Evolutionary conservation across 2,113 vertebrate genomes (phyloP), one percentile per base, ranked within the genome.

Genomic region (Phalacrocorax carbo): DNA sequence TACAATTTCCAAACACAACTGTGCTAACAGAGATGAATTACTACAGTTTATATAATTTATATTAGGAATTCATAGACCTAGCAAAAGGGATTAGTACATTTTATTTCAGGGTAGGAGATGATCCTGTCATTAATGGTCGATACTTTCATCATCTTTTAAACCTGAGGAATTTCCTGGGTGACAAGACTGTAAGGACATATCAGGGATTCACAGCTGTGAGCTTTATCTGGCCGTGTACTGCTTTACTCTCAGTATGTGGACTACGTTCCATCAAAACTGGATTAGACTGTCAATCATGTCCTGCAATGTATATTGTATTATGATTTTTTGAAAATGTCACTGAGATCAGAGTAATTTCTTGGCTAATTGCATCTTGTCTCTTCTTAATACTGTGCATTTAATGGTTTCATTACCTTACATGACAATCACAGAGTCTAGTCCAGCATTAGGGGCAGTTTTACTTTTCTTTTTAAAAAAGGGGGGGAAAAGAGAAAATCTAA

Each of bases 51-150:
- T 99, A 99, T 99, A 99, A 99, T 99, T 99, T 99, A 98, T 99
- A 99, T 99, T 99, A 99, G 99, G 99, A 99, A 99, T 99, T 99
- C 99, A 99, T 99, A 99, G 99, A 99, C 99, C 99, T 99, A 99
- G 99, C 99, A 99, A 99, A 99, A 99, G 98, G 99, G 99, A 99
- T 99, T 99, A 99, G 98, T 99, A 99, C 99, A 98, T 99, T 99
- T 98, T 99, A 99, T 99, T 99, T 99, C 99, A 99, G 99, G 99
- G 98, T 98, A 99, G 98, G 98, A 99, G 99, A 99, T 99, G 99
- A 99, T 99, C 99, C 99, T 99, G 99, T 99, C 99, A 99, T 99
- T 99, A 99, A 99, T 98, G 99, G 99, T 99, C 99, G 99, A 99
- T 99, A 99, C 99, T 99, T 99, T 99, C 99, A 99, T 99, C 99